Percentiles rank a stretch among this genome's conserved stretches.
Conservation (phyloP, 2,797 vertebrate species). For the Esox lucius region DNA sequence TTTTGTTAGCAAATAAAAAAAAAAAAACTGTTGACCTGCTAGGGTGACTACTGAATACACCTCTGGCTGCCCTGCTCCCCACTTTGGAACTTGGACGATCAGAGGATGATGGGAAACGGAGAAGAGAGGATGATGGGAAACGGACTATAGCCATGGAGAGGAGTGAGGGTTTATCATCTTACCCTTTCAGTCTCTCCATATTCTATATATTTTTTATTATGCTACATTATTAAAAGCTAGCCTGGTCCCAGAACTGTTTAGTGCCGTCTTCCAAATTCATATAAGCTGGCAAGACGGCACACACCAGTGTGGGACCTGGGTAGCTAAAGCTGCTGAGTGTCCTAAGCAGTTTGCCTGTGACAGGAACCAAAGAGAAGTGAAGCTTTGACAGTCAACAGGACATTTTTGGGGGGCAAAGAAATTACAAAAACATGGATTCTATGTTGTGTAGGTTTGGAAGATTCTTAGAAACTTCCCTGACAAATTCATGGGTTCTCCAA, state of each 20-base stretch:
- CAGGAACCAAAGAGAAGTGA: slow-evolving; percentile 1
- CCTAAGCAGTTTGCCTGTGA: not conserved
- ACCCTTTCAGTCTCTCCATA: not conserved
- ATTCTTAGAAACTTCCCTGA: no score
- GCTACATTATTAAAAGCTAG: not conserved
- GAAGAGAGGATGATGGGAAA: slow-evolving; percentile 41
- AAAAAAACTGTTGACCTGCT: not conserved
- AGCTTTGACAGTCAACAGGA: not conserved
- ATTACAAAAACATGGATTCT: no score
- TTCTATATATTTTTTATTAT: not conserved
- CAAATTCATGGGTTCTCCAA: no score
- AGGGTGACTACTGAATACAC: not conserved
- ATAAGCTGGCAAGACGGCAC: not conserved
- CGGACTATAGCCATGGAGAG: slow-evolving; percentile 39
- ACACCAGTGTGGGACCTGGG: not conserved
- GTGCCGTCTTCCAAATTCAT: not conserved
- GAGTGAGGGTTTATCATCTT: slow-evolving; percentile 13
- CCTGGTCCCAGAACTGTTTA: not conserved
- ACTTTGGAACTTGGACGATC: slow-evolving; percentile 25
- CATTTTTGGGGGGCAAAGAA: slow-evolving; percentile 7
- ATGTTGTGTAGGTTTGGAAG: no score
- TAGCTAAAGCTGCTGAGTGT: not conserved
- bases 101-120: slow-evolving; percentile 37
- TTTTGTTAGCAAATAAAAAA: not conserved
- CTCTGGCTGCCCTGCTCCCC: slow-evolving; percentile 34